A percentile compares a stretch with the other conserved stretches of the same genome.
phyloP scores from a whole-genome alignment of 1,140 invertebrate genomes.

The Diachasma alloeum region DNA sequence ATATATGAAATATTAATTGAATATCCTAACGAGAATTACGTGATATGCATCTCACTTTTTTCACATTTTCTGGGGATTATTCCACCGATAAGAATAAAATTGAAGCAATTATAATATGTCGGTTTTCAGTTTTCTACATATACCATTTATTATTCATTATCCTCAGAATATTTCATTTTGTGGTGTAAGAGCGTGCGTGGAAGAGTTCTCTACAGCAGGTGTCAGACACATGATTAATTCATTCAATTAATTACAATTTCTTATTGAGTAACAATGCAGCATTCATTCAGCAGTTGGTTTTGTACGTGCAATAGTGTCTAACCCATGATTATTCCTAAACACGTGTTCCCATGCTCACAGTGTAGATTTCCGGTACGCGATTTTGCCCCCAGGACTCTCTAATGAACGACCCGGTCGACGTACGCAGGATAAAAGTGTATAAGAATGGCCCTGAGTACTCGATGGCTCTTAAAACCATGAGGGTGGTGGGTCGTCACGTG shows the following conservation, averaged over 20 bases:
- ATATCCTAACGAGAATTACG: no score
- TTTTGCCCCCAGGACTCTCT: constrained; percentile 5
- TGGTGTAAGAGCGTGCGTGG: no score
- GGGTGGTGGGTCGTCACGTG: background rate
- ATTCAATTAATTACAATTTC: background rate
- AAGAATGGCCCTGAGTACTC: background rate
- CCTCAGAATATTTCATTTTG: no score
- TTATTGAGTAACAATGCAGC: background rate
- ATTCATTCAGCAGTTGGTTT: background rate
- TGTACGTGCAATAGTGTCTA: background rate
- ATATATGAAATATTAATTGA: no score
- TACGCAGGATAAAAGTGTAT: background rate
- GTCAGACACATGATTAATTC: background rate
- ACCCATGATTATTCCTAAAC: background rate
- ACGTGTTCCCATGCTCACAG: background rate
- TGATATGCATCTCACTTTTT: no score
- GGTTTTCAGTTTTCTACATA: no score
- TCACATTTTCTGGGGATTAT: no score
- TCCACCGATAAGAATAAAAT: no score
- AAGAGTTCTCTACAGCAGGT: no score
- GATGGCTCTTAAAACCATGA: constrained; percentile 9
- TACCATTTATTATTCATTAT: no score
- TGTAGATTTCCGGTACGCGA: background rate
- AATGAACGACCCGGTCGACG: background rate
- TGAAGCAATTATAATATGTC: no score